A percentile compares a stretch with the other conserved stretches of the same genome.
Evolutionary conservation across 2,113 vertebrate species (phyloP).

Genomic region (Aptenodytes forsteri): DNA sequence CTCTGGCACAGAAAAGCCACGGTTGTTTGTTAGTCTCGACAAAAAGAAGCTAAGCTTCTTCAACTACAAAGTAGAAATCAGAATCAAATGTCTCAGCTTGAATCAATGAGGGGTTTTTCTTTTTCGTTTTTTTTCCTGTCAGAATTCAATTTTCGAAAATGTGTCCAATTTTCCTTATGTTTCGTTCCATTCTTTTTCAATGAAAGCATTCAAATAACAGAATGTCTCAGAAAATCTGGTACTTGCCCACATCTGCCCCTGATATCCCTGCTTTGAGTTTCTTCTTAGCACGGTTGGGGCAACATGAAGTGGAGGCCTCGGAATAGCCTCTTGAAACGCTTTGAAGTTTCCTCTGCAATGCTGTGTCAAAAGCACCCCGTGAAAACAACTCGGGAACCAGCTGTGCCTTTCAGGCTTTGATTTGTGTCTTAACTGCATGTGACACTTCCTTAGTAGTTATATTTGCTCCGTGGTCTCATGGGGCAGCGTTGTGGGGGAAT

Average conservation of each 20-base stretch:
- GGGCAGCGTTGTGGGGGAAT: accelerated
- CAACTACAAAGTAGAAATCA: neutral
- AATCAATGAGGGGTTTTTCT: neutral
- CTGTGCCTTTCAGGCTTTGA: neutral
- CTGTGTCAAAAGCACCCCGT: neutral
- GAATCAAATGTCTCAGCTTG: neutral
- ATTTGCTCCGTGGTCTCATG: accelerated
- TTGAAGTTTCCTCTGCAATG: neutral
- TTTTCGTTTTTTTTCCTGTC: neutral
- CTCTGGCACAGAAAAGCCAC: neutral
- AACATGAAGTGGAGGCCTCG: neutral
- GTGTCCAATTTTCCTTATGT: neutral
- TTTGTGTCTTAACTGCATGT: neutral
- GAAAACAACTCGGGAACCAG: neutral
- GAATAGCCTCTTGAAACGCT: neutral
- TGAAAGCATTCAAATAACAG: neutral
- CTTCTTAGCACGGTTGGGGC: neutral
- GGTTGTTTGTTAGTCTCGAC: neutral
- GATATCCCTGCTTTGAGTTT: neutral
- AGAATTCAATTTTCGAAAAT: neutral
- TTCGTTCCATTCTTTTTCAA: neutral
- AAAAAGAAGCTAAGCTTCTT: neutral
- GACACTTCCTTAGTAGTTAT: neutral
- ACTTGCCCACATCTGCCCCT: neutral
- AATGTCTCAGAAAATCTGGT: neutral